Evolutionary conservation across 1,140 invertebrate species (phyloP).

Genomic region (Archivesica marissinica): DNA sequence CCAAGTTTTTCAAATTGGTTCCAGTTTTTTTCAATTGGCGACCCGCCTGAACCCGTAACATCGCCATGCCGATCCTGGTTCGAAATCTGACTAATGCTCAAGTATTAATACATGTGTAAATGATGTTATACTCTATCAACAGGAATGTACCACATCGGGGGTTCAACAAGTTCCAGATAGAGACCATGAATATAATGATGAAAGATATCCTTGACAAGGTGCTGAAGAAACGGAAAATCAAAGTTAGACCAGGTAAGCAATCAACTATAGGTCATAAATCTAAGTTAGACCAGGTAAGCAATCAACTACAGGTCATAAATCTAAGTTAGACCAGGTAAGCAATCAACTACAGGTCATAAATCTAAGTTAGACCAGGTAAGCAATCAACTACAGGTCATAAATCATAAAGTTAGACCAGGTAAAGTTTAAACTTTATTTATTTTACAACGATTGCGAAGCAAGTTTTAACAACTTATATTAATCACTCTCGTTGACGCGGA

Average conservation of each 20-base stretch:
- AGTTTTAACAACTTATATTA: too few relatives aligned
- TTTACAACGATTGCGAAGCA: too few relatives aligned
- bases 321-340: constrained; percentile 74
- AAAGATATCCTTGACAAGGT: constrained; percentile 83
- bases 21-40: too few relatives aligned
- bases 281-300: constrained; percentile 74
- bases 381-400: not conserved
- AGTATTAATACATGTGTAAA: too few relatives aligned
- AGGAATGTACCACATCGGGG: constrained; percentile 83
- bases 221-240: constrained; percentile 81
- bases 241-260: constrained; percentile 73
- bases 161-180: constrained; percentile 84
- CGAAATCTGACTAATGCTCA: too few relatives aligned
- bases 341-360: not conserved
- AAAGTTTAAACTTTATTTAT: too few relatives aligned
- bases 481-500: too few relatives aligned
- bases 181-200: constrained; percentile 80
- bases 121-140: constrained; percentile 49
- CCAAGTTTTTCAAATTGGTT: too few relatives aligned
- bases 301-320: constrained; percentile 21
- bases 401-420: too few relatives aligned
- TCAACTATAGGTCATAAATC: constrained; percentile 18
- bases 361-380: constrained; percentile 76
- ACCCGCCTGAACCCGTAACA: too few relatives aligned
- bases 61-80: too few relatives aligned